Evolutionary conservation across 2,888 invertebrate genomes (phyloP), one percentile per base, ranked within the genome.

Genomic region (Sesia bembeciformis): DNA sequence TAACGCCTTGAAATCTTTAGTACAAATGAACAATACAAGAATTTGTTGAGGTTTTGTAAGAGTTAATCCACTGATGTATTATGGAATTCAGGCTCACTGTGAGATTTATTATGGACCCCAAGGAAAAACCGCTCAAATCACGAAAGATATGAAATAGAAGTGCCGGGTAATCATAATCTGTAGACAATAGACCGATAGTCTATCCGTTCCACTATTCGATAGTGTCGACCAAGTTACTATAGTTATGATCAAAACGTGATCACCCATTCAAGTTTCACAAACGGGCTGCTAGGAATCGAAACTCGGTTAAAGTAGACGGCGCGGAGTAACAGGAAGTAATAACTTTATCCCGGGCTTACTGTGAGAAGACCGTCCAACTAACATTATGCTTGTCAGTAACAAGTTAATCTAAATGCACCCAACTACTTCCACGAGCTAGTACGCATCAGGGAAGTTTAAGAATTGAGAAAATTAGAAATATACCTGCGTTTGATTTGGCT

Each of bases 391-490:
- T 87, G 86, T 83, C 76, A 81, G 84, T 87, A 86, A 87, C 88
- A 88, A 88, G 84, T 87, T 87, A 85, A 88, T 88, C 84, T 87
- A 85, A 88, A 89, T 87, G 83, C 84, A 82, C 72, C 82, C 76
- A 78, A 77, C 82, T 85, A 79, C 81, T 76, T 76, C 76, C 63
- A 73, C 76, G 62, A 76, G 77, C 71, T 79, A 75, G 78, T 74
- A 86, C 82, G 87, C 88, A 88, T 82, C 78, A 76, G 63, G 72
- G 61, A 84, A 86, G 74, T 87, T 88, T 84, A 75, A 78, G 83
- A 84, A 84, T 81, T 74, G 71, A 72, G 75, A 81, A 79, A 82
- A 83, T 84, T 85, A 71, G 68, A 71, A 72, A 71, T 74, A 69
- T 68, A 72, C 68, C 76, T 78, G 77, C 74, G 73, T 76, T 72